phyloP scores from a whole-genome alignment of 2,113 vertebrate species.

The Candoia aspera region DNA sequence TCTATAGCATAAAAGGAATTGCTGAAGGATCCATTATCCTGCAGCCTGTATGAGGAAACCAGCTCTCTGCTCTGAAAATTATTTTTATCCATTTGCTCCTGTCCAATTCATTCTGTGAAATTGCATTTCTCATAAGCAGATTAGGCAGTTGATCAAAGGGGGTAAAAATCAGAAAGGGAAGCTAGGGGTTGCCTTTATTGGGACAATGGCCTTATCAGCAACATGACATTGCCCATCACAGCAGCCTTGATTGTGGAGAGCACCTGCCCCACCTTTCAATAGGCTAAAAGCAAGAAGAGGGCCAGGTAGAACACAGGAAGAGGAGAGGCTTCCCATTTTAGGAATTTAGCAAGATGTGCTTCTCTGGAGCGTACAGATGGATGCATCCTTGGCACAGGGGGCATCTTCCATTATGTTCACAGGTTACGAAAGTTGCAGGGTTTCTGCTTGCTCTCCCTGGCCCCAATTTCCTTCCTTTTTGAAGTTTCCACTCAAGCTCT shows the following conservation, averaged over 20 bases:
- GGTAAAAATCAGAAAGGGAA: background rate
- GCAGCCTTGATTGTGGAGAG: background rate
- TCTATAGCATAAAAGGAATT: too few relatives aligned
- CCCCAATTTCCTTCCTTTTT: too few relatives aligned
- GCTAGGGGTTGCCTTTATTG: background rate
- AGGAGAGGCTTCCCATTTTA: accelerated
- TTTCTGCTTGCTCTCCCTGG: too few relatives aligned
- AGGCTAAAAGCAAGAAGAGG: background rate
- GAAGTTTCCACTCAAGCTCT: too few relatives aligned
- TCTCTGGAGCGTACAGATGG: background rate
- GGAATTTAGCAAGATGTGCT: background rate
- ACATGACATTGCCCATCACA: conserved; percentile 5
- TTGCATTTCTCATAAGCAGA: background rate
- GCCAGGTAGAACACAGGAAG: background rate
- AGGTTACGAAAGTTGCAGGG: background rate
- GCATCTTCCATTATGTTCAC: background rate
- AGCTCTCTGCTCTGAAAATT: too few relatives aligned
- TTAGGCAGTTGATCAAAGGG: background rate
- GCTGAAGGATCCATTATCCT: background rate
- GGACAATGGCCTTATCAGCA: conserved; percentile 5
- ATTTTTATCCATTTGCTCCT: background rate
- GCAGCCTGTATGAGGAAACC: background rate
- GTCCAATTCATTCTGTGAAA: background rate
- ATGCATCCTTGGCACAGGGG: background rate
- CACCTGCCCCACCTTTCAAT: too few relatives aligned